These are phyloP conservation scores for Odobenus rosmarus DNA, from an alignment of 2,113 vertebrate species.

Conservation along the genomic window DNA sequence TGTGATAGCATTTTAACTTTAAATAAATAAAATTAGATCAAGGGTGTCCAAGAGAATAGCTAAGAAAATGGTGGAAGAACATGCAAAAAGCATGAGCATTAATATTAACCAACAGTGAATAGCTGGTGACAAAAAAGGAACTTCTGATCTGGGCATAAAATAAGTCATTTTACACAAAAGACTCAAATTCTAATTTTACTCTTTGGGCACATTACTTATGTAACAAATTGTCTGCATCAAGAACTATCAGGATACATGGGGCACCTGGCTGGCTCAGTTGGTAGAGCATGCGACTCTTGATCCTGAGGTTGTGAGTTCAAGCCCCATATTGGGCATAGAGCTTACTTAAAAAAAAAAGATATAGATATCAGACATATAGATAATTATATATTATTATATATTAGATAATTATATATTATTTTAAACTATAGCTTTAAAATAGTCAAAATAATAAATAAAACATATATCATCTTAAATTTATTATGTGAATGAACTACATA, in stretches of 20 bases:
- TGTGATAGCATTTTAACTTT: not conserved
- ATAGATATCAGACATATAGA: not conserved
- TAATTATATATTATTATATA: not conserved
- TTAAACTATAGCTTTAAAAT: slow-evolving; percentile 32
- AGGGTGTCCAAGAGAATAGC: not conserved
- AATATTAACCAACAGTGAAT: not conserved
- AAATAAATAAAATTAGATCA: slow-evolving; percentile 9
- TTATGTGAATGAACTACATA: not conserved
- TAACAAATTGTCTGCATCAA: not conserved
- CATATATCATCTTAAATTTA: not conserved
- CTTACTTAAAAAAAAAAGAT: not conserved
- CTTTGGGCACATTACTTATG: not conserved
- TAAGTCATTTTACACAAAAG: not conserved
- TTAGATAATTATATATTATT: too few species aligned
- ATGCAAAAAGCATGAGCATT: not conserved
- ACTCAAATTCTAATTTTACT: not conserved
- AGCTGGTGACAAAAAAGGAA: not conserved
- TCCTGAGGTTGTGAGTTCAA: not conserved
- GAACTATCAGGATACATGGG: not conserved
- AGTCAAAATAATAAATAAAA: slow-evolving; percentile 12
- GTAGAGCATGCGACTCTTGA: not conserved
- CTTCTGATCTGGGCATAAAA: not conserved
- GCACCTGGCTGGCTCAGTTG: not conserved
- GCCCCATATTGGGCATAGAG: not conserved
- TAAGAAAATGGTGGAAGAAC: not conserved